Conservation (phyloP, 2,797 vertebrate genomes). For the Sebastes iracundus region DNA sequence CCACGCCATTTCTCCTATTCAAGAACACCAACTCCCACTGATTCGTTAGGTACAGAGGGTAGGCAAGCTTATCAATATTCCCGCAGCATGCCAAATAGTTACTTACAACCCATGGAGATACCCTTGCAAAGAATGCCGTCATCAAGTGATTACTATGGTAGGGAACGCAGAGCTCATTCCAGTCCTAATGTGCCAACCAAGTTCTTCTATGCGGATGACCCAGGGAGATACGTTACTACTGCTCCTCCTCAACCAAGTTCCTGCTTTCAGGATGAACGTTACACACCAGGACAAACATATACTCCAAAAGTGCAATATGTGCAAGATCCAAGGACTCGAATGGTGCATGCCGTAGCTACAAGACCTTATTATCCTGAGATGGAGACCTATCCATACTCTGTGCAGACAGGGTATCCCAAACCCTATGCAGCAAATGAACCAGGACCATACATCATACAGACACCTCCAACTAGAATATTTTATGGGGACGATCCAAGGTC, state of each 20-base stretch:
- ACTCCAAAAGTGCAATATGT: conserved; percentile 84
- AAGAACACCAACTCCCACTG: conserved; percentile 91
- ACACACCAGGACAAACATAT: conserved; percentile 79
- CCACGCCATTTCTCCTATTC: conserved; percentile 87
- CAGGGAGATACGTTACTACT: conserved; percentile 82
- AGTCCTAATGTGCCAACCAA: conserved; percentile 88
- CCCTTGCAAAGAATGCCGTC: conserved; percentile 85
- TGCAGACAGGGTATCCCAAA: conserved; percentile 81
- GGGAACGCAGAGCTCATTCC: conserved; percentile 87
- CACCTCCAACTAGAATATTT: conserved; percentile 87
- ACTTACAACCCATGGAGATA: conserved; percentile 81
- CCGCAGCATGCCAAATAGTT: conserved; percentile 84
- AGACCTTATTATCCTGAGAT: conserved; percentile 84
- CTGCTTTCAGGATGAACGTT: conserved; percentile 83
- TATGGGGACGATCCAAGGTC: conserved; percentile 87
- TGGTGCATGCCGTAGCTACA: conserved; percentile 78
- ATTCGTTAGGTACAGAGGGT: conserved; percentile 88
- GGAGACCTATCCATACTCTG: conserved; percentile 77
- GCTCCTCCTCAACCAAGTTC: conserved; percentile 80
- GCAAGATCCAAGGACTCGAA: conserved; percentile 84
- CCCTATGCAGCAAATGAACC: conserved; percentile 84
- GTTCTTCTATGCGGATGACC: conserved; percentile 92
- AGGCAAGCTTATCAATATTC: conserved; percentile 85
- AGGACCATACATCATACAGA: conserved; percentile 90
- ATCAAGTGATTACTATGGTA: conserved; percentile 82